Conservation (phyloP, 1,140 invertebrate species). For the Drosophila truncata region DNA sequence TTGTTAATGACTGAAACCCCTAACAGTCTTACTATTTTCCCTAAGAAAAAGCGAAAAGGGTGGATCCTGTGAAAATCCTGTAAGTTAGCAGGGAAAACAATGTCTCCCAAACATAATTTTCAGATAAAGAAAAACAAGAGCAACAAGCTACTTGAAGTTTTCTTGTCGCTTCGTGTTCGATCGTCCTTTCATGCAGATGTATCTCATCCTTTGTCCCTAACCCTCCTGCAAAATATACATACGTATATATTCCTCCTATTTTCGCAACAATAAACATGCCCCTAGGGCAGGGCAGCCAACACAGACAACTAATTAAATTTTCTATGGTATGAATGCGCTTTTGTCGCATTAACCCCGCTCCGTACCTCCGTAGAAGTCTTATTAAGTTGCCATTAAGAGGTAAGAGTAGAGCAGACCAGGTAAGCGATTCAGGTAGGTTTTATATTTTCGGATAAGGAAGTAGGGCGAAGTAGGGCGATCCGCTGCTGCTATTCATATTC, state of each 20-base stretch:
- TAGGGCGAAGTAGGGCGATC: slow-evolving; percentile 26
- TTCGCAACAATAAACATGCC: slow-evolving; percentile 53
- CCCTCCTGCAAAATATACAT: slow-evolving; percentile 1
- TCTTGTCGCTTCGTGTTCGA: slow-evolving; percentile 35
- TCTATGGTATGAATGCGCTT: slow-evolving; percentile 72
- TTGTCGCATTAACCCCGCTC: slow-evolving; percentile 49
- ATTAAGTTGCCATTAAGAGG: slow-evolving; percentile 71
- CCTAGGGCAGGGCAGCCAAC: slow-evolving; percentile 21
- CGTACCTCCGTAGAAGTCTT: slow-evolving; percentile 34
- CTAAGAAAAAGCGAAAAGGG: neutral
- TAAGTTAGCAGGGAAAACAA: slow-evolving; percentile 12
- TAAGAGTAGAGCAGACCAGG: slow-evolving; percentile 5
- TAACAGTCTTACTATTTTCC: neutral
- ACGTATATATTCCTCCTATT: slow-evolving; percentile 3
- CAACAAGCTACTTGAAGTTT: slow-evolving; percentile 29
- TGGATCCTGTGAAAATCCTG: slow-evolving; percentile 35
- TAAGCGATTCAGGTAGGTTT: slow-evolving; percentile 47
- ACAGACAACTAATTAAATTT: slow-evolving; percentile 76
- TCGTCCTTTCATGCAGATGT: slow-evolving; percentile 34
- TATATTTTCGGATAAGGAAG: slow-evolving; percentile 7
- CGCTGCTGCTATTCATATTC: slow-evolving; percentile 67
- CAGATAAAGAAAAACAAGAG: neutral
- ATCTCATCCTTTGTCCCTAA: slow-evolving; percentile 7
- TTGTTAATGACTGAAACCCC: slow-evolving; percentile 20
- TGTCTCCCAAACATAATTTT: slow-evolving; percentile 21